Evolutionary conservation across 2,888 invertebrate genomes (phyloP).

Genomic region (Nowickia ferox): DNA sequence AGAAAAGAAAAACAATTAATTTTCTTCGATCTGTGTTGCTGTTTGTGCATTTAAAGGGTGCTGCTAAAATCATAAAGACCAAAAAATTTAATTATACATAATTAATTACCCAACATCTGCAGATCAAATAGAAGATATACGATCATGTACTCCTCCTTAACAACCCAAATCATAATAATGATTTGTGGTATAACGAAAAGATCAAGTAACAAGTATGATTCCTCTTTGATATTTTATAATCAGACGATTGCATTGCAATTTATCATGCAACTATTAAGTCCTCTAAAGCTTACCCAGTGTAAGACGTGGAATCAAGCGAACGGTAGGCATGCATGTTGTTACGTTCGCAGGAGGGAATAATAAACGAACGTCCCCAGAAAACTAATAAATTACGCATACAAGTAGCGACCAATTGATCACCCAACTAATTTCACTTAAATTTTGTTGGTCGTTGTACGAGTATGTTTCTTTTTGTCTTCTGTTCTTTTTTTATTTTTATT

Average conservation of each 20-base stretch:
- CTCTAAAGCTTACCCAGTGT: conserved; percentile 16
- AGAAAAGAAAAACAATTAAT: background rate
- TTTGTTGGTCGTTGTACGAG: conserved; percentile 16
- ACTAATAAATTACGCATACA: conserved; percentile 70
- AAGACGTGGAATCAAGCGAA: background rate
- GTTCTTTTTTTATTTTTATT: background rate
- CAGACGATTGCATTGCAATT: conserved; percentile 56
- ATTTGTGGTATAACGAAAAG: conserved; percentile 55
- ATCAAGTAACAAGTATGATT: conserved; percentile 16
- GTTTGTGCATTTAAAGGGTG: conserved; percentile 1
- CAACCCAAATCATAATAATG: conserved; percentile 50
- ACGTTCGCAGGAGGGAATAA: conserved; percentile 37
- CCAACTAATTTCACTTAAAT: conserved; percentile 71
- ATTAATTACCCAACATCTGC: conserved; percentile 62
- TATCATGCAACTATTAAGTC: conserved; percentile 57
- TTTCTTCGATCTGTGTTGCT: background rate
- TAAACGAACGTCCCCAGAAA: conserved; percentile 19
- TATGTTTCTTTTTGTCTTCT: background rate
- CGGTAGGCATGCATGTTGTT: conserved; percentile 5
- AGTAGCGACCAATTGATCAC: conserved; percentile 71
- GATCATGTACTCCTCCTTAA: conserved; percentile 43
- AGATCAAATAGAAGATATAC: conserved; percentile 31
- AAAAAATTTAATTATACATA: conserved; percentile 54
- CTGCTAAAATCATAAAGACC: conserved; percentile 17
- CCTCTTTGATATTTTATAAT: conserved; percentile 48